A percentile compares a stretch with the other conserved stretches of the same genome.
Conservation (phyloP, 2,113 vertebrate species). For the Morphnarchus princeps region DNA sequence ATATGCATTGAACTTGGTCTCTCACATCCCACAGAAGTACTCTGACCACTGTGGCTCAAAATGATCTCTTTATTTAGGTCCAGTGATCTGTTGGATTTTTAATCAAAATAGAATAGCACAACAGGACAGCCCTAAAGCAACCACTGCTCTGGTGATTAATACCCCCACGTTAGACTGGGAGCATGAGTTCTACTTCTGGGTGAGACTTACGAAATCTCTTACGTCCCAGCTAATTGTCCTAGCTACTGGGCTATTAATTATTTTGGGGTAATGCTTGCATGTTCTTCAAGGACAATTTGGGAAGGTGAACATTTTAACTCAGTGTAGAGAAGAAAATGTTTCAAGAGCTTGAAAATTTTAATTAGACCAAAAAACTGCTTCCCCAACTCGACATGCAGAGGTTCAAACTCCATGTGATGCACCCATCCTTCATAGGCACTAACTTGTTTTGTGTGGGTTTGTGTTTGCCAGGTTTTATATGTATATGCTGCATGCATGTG, state of each 20-base stretch:
- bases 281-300: background rate
- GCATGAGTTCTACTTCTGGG: background rate
- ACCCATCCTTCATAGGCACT: background rate
- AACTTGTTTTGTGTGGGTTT: background rate
- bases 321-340: background rate
- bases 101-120: background rate
- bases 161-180: background rate
- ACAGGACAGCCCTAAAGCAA: background rate
- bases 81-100: background rate
- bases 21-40: background rate
- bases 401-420: background rate
- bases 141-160: background rate
- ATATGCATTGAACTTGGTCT: background rate
- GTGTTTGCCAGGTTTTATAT: background rate
- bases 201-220: background rate
- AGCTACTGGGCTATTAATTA: background rate
- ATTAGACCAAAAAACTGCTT: background rate
- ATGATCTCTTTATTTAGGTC: background rate
- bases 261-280: background rate
- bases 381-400: accelerated
- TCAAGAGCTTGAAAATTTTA: background rate
- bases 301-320: background rate
- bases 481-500: background rate
- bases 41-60: background rate
- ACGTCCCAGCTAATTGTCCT: background rate